Conservation (phyloP, 2,113 vertebrate species). For the Thamnaconus septentrionalis region DNA sequence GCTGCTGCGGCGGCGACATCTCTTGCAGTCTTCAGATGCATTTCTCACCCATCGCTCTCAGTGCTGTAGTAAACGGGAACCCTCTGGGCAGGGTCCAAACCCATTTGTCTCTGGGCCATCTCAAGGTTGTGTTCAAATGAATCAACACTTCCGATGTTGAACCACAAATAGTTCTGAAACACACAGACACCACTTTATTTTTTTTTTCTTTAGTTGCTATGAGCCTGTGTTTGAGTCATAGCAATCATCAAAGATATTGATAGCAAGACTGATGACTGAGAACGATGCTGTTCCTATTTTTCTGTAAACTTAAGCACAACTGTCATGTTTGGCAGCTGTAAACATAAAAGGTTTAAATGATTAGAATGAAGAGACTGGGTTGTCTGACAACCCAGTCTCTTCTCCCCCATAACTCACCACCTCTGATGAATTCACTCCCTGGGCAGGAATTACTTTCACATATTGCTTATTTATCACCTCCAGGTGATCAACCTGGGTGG, state of each 20-base stretch:
- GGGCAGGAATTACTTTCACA: constrained; percentile 72
- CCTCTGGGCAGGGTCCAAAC: constrained; percentile 76
- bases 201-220: too few relatives aligned
- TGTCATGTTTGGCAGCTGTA: not conserved
- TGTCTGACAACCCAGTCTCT: not conserved
- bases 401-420: constrained; percentile 51
- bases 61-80: constrained; percentile 89
- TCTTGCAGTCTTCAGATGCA: not conserved
- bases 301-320: too few relatives aligned
- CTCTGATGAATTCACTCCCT: constrained; percentile 63
- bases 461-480: constrained; percentile 82
- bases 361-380: not conserved
- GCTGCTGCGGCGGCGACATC: not conserved
- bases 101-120: constrained; percentile 83
- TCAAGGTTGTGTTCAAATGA: constrained; percentile 95
- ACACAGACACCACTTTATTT: constrained; percentile 16
- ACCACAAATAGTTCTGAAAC: constrained; percentile 88
- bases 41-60: constrained; percentile 88
- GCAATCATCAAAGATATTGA: not conserved
- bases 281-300: not conserved
- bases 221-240: not conserved
- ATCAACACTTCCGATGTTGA: constrained; percentile 96
- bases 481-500: constrained; percentile 72
- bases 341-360: not conserved
- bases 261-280: not conserved